phyloP scores from a whole-genome alignment of 2,888 invertebrate species.

The Diplazon laetatorius region DNA sequence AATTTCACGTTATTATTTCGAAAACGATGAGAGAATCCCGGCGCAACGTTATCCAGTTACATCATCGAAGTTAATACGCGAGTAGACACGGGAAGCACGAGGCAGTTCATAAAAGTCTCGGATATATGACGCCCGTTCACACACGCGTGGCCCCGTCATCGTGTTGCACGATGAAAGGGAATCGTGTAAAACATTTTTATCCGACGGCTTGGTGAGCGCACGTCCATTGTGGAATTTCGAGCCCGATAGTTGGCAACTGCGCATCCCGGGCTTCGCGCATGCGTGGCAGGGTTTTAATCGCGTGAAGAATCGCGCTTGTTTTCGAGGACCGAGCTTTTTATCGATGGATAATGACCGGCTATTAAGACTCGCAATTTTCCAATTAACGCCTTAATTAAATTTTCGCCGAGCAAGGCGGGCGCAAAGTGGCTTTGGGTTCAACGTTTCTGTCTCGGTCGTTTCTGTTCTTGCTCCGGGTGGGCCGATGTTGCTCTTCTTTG shows the following conservation, averaged over 20 bases:
- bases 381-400: constrained; percentile 82
- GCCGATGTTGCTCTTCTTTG: background rate
- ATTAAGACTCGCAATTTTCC: constrained; percentile 81
- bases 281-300: constrained; percentile 63
- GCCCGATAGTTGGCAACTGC: background rate
- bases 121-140: background rate
- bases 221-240: background rate
- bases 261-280: constrained; percentile 29
- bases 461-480: background rate
- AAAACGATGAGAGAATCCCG: constrained; percentile 26
- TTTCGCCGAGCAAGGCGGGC: constrained; percentile 68
- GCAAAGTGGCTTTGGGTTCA: constrained; percentile 31
- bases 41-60: constrained; percentile 61
- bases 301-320: constrained; percentile 76
- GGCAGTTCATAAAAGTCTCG: constrained; percentile 37
- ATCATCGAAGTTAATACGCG: constrained; percentile 29
- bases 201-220: background rate
- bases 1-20: constrained; percentile 51
- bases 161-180: constrained; percentile 17
- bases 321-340: constrained; percentile 76
- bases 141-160: background rate
- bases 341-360: constrained; percentile 75
- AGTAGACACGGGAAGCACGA: constrained; percentile 14
- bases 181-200: constrained; percentile 28
- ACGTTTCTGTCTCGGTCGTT: constrained; percentile 9